Conservation (phyloP, 2,888 invertebrate genomes). For the Aleiodes leptofemur region DNA sequence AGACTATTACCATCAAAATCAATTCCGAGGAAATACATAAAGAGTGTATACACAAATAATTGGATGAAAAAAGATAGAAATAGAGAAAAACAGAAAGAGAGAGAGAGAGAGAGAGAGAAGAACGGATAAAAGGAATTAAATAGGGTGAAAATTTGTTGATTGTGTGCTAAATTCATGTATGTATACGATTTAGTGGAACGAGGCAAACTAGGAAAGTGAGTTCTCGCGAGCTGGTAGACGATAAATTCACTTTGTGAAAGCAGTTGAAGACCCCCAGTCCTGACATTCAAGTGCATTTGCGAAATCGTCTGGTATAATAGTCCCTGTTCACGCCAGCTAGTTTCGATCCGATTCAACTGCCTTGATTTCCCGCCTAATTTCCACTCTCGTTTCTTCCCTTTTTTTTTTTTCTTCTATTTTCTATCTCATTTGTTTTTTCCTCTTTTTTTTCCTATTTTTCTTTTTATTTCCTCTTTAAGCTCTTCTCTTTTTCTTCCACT, state of each 20-base stretch:
- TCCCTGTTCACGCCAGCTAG: slow-evolving; percentile 51
- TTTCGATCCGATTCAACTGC: slow-evolving; percentile 45
- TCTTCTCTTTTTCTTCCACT: neutral
- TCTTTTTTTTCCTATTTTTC: neutral
- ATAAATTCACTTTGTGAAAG: slow-evolving; percentile 51
- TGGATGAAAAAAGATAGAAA: slow-evolving; percentile 11
- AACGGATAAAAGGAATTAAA: neutral
- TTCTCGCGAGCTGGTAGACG: slow-evolving; percentile 43
- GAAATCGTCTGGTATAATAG: slow-evolving; percentile 47
- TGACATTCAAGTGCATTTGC: slow-evolving; percentile 42
- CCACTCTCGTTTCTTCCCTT: slow-evolving; percentile 9
- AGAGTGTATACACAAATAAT: slow-evolving; percentile 2
- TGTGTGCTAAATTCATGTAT: slow-evolving; percentile 1
- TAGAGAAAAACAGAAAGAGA: too few relatives aligned
- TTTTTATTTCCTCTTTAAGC: neutral
- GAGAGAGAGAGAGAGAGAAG: too few relatives aligned
- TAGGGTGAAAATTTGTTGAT: slow-evolving; percentile 15
- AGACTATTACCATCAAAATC: neutral
- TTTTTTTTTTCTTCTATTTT: slow-evolving; percentile 25
- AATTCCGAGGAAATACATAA: neutral
- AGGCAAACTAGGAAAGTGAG: slow-evolving; percentile 27
- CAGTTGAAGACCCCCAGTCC: slow-evolving; percentile 47
- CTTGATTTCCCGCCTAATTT: slow-evolving; percentile 36
- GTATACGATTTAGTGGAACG: neutral
- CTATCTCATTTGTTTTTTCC: slow-evolving; percentile 27